Evolutionary conservation across 2,888 invertebrate species (phyloP).

Genomic region (Cosmorhoe ocellata): DNA sequence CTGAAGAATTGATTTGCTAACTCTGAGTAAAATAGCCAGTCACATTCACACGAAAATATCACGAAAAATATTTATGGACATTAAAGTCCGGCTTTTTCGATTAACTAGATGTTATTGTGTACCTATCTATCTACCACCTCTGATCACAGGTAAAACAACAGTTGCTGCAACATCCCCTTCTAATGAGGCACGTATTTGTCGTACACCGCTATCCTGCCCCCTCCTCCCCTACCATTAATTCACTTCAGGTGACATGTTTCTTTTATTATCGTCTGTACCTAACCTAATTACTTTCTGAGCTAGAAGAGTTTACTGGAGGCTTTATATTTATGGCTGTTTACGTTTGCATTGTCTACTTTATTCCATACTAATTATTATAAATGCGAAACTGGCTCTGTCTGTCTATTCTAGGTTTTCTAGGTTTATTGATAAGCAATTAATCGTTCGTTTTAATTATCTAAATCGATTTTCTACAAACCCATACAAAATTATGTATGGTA

Average conservation of each 20-base stretch:
- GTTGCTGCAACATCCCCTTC: constrained; percentile 14
- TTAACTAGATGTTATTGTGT: background rate
- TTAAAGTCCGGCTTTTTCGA: background rate
- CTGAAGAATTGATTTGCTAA: too few species aligned
- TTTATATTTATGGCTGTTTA: constrained; percentile 1
- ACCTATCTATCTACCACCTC: background rate
- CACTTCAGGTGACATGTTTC: constrained; percentile 23
- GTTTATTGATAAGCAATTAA: too few species aligned
- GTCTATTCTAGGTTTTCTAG: too few species aligned
- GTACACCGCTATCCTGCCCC: constrained; percentile 14
- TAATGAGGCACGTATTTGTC: constrained; percentile 32
- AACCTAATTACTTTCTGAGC: constrained; percentile 24
- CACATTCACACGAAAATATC: too few species aligned
- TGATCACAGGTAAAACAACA: constrained; percentile 5
- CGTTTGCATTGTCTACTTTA: background rate
- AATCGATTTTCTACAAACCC: too few species aligned
- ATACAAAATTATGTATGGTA: too few species aligned
- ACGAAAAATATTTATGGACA: background rate
- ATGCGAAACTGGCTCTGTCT: too few species aligned
- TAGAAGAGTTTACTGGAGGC: constrained; percentile 9
- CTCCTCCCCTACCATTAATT: constrained; percentile 20
- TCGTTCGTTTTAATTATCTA: too few species aligned
- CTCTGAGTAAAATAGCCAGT: too few species aligned
- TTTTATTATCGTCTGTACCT: constrained; percentile 21
- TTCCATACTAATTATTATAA: background rate